These are phyloP conservation scores for Syndactyla subalaris DNA, from an alignment of 2,797 vertebrate genomes.

Conservation along the genomic window DNA sequence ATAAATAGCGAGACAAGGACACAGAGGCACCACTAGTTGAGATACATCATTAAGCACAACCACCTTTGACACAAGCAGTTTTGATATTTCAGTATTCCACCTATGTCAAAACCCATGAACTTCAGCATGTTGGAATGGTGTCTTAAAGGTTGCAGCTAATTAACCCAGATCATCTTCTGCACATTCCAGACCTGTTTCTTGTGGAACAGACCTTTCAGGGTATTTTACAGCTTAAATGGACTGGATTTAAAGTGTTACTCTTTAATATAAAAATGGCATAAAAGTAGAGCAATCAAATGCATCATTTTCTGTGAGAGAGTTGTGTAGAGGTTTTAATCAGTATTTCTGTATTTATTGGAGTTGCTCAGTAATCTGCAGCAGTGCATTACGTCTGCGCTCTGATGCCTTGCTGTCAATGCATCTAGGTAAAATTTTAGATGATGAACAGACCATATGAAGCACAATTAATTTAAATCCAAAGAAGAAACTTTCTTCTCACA, in stretches of 20 bases:
- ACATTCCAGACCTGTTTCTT: not conserved
- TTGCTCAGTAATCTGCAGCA: not conserved
- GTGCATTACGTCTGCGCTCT: fast-evolving
- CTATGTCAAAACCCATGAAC: slow-evolving; percentile 19
- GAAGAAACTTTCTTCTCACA: not conserved
- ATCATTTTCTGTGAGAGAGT: not conserved
- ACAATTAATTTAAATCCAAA: not conserved
- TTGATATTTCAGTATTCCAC: slow-evolving; percentile 6
- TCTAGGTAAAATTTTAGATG: not conserved
- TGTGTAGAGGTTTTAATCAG: not conserved
- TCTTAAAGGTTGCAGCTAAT: slow-evolving; percentile 27
- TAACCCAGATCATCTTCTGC: slow-evolving; percentile 21
- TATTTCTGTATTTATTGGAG: not conserved
- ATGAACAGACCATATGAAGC: not conserved
- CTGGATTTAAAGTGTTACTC: not conserved
- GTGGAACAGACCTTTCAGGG: not conserved
- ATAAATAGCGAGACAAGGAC: not conserved
- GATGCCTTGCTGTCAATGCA: fast-evolving
- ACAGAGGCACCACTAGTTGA: not conserved
- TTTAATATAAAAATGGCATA: not conserved
- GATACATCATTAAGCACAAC: slow-evolving; percentile 38
- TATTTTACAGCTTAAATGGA: not conserved
- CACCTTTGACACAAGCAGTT: slow-evolving; percentile 46
- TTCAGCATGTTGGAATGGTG: not conserved
- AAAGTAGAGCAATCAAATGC: not conserved